Evolutionary conservation across 1,140 invertebrate species (phyloP).

Genomic region (Lithobius niger): DNA sequence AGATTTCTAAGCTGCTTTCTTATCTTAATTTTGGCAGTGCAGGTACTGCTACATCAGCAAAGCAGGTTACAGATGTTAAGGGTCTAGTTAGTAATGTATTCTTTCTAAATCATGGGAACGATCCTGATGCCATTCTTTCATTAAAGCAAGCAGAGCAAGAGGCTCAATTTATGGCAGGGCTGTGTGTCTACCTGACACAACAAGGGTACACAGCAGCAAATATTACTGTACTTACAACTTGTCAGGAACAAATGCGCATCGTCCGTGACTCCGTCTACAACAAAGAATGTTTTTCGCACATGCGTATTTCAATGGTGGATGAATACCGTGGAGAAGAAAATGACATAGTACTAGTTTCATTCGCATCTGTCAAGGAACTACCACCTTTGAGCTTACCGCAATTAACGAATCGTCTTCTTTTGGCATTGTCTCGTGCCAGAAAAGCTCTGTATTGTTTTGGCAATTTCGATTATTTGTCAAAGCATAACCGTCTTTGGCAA

Average conservation of each 20-base stretch:
- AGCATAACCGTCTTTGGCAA: background rate
- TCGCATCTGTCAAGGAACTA: constrained; percentile 18
- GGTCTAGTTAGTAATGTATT: constrained; percentile 42
- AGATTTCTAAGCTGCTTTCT: constrained; percentile 30
- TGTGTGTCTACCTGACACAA: constrained; percentile 7
- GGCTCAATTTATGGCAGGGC: background rate
- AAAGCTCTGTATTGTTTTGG: constrained; percentile 16
- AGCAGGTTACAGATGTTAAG: constrained; percentile 34
- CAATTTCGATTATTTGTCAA: constrained; percentile 11
- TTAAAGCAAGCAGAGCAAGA: constrained; percentile 6
- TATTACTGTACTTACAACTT: constrained; percentile 4
- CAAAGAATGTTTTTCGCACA: background rate
- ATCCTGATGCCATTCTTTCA: no score
- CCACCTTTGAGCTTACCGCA: constrained; percentile 17
- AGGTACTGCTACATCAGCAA: constrained; percentile 29
- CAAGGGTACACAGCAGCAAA: constrained; percentile 4
- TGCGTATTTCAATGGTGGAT: constrained; percentile 13
- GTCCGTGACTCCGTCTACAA: background rate
- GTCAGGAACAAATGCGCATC: background rate
- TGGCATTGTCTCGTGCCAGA: constrained; percentile 18
- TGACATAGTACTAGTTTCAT: constrained; percentile 19
- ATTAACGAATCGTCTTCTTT: constrained; percentile 16
- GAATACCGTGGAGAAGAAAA: constrained; percentile 18
- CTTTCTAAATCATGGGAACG: constrained; percentile 43
- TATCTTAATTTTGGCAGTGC: constrained; percentile 27